phyloP scores from a whole-genome alignment of 2,888 invertebrate species.

The Apamea sordens region DNA sequence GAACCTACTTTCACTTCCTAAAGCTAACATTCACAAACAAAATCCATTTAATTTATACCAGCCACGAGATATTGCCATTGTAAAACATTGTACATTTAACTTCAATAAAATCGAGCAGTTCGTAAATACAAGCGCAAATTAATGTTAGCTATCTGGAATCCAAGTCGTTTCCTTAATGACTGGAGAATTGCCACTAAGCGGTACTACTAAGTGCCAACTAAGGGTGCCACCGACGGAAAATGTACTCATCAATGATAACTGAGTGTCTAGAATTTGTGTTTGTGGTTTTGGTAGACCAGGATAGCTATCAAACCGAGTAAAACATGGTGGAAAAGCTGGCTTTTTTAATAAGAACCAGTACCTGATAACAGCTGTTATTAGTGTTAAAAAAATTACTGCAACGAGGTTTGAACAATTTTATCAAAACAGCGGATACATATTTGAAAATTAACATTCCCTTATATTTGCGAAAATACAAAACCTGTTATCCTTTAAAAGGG shows the following conservation, averaged over 20 bases:
- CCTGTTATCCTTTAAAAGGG: background rate
- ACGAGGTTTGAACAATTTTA: background rate
- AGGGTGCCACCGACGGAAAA: constrained; percentile 43
- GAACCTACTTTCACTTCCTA: background rate
- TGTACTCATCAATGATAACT: constrained; percentile 40
- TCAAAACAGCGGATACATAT: background rate
- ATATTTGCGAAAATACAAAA: background rate
- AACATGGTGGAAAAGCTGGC: background rate
- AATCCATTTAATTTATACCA: background rate
- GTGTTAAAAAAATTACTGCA: background rate
- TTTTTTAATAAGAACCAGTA: background rate
- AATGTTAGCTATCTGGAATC: constrained; percentile 54
- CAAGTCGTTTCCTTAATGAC: constrained; percentile 63
- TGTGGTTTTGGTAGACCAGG: background rate
- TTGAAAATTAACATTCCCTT: background rate
- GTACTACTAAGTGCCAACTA: constrained; percentile 53
- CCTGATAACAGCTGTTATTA: background rate
- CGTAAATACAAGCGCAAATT: constrained; percentile 45
- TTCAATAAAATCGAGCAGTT: constrained; percentile 35
- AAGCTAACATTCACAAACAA: background rate
- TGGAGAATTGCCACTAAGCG: constrained; percentile 61
- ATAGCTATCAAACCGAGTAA: background rate
- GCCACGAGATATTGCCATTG: background rate
- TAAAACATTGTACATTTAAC: constrained; percentile 14
- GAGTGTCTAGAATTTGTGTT: constrained; percentile 10